Percentiles rank a stretch among this genome's conserved stretches.
Evolutionary conservation across 2,797 vertebrate species (phyloP).

Genomic region (Cossypha dichroa): DNA sequence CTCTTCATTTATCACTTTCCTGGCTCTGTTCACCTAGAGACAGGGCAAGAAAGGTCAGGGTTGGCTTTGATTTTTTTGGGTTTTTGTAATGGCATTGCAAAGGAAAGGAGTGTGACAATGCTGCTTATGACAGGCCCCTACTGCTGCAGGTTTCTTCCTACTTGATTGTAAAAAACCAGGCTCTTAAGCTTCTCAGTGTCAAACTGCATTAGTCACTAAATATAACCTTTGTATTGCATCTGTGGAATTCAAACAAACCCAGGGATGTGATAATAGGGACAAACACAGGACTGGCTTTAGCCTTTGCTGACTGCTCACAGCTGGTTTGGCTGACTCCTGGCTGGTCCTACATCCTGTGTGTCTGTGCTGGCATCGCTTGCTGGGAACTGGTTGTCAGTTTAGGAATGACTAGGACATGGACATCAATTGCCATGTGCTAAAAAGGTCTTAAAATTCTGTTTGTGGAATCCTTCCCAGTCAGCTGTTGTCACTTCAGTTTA

Average conservation of each 20-base stretch:
- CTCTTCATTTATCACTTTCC: neutral
- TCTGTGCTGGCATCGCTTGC: neutral
- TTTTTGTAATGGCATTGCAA: neutral
- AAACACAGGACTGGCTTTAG: neutral
- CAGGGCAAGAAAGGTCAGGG: neutral
- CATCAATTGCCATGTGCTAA: neutral
- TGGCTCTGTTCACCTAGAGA: neutral
- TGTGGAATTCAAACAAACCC: slow-evolving; percentile 34
- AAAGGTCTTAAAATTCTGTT: neutral
- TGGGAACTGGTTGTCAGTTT: neutral
- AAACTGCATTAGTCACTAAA: slow-evolving; percentile 18
- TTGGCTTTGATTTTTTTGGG: neutral
- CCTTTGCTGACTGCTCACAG: neutral
- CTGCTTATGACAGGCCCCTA: neutral
- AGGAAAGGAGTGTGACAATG: neutral
- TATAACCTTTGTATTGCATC: slow-evolving; percentile 33
- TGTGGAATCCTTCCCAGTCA: neutral
- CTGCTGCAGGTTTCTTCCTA: neutral
- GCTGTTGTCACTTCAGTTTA: neutral
- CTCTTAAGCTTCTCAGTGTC: neutral
- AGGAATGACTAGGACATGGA: neutral
- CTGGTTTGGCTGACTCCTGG: neutral
- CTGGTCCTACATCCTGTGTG: neutral
- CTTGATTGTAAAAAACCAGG: neutral
- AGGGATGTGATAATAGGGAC: neutral